A percentile compares a stretch with the other conserved stretches of the same genome.
Conservation (phyloP, 2,797 vertebrate species). For the Sebastes vulpes region DNA sequence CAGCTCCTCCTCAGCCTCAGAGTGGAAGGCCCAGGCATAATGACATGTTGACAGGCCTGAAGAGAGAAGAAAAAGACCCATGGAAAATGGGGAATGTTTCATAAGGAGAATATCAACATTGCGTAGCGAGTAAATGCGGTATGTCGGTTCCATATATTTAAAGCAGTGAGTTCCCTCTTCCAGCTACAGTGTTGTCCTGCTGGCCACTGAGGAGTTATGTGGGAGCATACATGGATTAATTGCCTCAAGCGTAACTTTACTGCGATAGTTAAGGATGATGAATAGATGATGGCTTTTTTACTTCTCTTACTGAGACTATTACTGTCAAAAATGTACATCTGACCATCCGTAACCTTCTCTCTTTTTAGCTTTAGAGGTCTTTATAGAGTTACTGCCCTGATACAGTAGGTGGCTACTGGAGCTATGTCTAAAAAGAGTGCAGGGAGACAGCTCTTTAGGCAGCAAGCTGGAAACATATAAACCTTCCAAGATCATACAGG, state of each 20-base stretch:
- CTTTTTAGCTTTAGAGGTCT: slow-evolving; percentile 6
- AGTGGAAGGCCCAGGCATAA: slow-evolving; percentile 98
- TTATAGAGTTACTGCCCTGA: background rate
- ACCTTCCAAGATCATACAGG: background rate
- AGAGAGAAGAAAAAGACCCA: background rate
- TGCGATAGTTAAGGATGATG: slow-evolving; percentile 18
- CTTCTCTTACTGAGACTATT: slow-evolving; percentile 13
- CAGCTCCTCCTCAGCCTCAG: slow-evolving; percentile 96
- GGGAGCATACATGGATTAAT: background rate
- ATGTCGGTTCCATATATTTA: background rate
- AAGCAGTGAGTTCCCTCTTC: background rate
- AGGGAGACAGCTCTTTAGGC: background rate
- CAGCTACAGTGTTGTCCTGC: background rate
- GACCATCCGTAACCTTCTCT: background rate
- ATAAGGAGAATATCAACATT: background rate
- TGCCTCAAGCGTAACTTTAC: slow-evolving; percentile 11
- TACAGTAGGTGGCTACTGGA: background rate
- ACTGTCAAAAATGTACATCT: slow-evolving; percentile 10
- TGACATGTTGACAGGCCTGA: slow-evolving; percentile 95
- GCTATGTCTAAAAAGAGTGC: background rate
- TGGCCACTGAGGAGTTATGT: background rate
- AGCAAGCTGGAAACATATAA: background rate
- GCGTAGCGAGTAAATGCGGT: background rate
- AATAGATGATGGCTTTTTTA: slow-evolving; percentile 10
- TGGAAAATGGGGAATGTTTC: background rate